Evolutionary conservation across 2,113 vertebrate species (phyloP).

Genomic region (Protobothrops mucrosquamatus): DNA sequence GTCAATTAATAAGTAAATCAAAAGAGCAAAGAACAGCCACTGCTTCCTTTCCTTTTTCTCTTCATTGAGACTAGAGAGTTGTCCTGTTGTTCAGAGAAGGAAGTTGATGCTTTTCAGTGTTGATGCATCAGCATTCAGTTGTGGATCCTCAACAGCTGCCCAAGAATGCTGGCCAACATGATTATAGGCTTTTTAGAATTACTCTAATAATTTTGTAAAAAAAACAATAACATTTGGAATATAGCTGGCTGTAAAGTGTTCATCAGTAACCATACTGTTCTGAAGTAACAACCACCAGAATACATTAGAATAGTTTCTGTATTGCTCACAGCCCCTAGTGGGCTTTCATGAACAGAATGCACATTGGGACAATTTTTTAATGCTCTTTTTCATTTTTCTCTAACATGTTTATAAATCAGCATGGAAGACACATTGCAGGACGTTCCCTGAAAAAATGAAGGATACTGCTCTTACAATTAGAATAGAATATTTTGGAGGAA

Average conservation of each 20-base stretch:
- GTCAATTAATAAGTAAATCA: neutral
- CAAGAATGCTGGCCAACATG: neutral
- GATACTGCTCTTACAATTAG: neutral
- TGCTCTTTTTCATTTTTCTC: neutral
- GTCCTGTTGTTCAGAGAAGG: neutral
- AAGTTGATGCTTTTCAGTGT: neutral
- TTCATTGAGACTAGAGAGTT: neutral
- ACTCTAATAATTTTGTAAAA: neutral
- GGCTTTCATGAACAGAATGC: neutral
- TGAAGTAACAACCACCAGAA: neutral
- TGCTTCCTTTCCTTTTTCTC: neutral
- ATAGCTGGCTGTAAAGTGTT: neutral
- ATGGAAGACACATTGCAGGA: neutral
- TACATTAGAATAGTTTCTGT: neutral
- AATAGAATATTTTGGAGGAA: neutral
- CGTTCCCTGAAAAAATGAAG: neutral
- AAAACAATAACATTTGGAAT: neutral
- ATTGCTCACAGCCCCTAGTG: neutral
- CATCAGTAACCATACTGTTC: neutral
- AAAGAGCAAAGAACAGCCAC: neutral
- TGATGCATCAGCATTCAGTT: neutral
- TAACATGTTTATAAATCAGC: neutral
- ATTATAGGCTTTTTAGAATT: rapidly evolving
- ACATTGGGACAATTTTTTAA: neutral
- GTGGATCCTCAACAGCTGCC: neutral